Evolutionary conservation across 1,140 invertebrate species (phyloP), one percentile per base, ranked within the genome.

Genomic region (Nasonia longicornis): DNA sequence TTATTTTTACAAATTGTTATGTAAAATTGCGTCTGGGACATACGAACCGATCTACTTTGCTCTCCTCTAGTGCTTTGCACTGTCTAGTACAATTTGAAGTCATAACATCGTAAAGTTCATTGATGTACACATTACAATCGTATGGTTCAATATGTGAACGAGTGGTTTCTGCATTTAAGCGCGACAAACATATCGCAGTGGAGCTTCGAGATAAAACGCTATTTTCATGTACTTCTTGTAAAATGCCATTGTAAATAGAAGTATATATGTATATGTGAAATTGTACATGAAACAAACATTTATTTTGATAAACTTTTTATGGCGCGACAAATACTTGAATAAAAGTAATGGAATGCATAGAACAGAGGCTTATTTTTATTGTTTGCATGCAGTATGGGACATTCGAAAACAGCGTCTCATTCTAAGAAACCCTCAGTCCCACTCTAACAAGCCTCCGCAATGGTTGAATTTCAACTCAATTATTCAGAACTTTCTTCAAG

Each of bases 231-330:
- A 14, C 48, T 52, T 16, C 48, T 52, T 20, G 16, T 16, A 16
- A 52, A 52, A 52, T 20, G 2, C 4, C 16, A 52, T 52, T 52
- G 48, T 52, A 52, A 52, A 52, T 52, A 52, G 12, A 52, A 20
- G 38, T 42, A 11, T 42, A 2, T 42, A 0, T 38, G 3, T 10
- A 10, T 38, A 10, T 10, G 38, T 7, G 16, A n/a, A 58, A n/a
- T 58, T 20, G 52, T 58, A 20, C 52, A 58, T 7, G 3, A n/a
- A 58, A 58, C 6, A 58, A 58, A 58, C 14, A n/a, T 58, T 58
- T 58, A 58, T 58, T 58, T 58, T n/a, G 52, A 58, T 58, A 58
- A n/a, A 58, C 52, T 20, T 58, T 58, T 58, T 58, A 58, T 58
- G 52, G 52, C 16, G 48, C 7, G 1, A n/a, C 16, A 58, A 58